A percentile compares a stretch with the other conserved stretches of the same genome.
Evolutionary conservation across 2,797 vertebrate species (phyloP).

Genomic region (Nasua narica): DNA sequence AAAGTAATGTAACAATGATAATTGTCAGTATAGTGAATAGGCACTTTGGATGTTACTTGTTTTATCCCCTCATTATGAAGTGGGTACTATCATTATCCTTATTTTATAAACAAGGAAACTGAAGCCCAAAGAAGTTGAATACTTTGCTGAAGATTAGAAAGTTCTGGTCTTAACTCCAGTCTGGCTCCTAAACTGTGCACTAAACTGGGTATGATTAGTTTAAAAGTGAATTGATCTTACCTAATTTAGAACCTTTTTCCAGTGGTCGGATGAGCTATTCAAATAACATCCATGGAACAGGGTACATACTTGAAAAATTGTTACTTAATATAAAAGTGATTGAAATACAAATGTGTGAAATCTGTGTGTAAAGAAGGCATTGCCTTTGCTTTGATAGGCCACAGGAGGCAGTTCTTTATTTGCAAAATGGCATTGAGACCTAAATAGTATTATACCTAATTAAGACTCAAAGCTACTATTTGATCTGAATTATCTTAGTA

Average conservation of each 20-base stretch:
- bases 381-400: neutral
- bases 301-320: neutral
- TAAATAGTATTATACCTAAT: neutral
- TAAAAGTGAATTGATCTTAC: constrained; percentile 1
- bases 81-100: neutral
- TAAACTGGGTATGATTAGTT: neutral
- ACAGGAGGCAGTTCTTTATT: neutral
- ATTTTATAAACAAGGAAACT: neutral
- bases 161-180: neutral
- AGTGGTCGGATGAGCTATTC: neutral
- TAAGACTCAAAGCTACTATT: neutral
- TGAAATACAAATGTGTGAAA: neutral
- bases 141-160: neutral
- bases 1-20: constrained; percentile 8
- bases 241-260: neutral
- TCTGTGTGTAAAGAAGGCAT: neutral
- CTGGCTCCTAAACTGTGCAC: neutral
- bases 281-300: neutral
- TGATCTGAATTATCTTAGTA: constrained; percentile 32
- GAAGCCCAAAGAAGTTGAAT: neutral
- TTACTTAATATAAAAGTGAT: neutral
- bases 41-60: neutral
- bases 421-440: neutral
- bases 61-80: neutral
- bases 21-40: neutral